Base-by-base conservation (phyloP, 2,888 invertebrate species). In the Campaea margaritaria region DNA sequence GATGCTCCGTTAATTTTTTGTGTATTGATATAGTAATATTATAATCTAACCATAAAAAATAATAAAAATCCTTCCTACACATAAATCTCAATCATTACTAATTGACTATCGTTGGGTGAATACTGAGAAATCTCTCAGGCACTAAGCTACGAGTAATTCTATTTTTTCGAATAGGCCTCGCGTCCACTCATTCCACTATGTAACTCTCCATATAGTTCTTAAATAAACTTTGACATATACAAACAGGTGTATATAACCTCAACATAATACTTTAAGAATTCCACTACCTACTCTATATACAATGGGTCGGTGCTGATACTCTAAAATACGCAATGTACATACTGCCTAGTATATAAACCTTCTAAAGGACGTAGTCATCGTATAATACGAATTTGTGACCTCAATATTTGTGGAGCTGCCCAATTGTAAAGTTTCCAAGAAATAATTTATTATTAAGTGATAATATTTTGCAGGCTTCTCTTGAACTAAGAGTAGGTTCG, bases 81-180 rank as follows among this genome's bases (percentile, higher is more conserved):
- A 87, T 85, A 87, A 88, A 88, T 87, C 87, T 91, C 89, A 84
- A 85, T 86, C 85, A 85, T 87, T 81, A 77, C 90, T 92, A 92
- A 91, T 90, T 92, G 91, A 92, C 91, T 92, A 92, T 92, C 91
- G 91, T 92, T 92, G 91, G 91, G 91, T 91, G 90, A 87, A 87
- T 82, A 85, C 87, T 86, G 91, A 86, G 89, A 86, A 83, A 68
- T 75, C 78, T 83, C 89, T 79, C 90, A 87, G 85, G 76, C 79
- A 86, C 87, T 89, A 87, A 82, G 74, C 83, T 88, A 87, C 67
- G 74, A 62, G 62, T 66, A 57, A 64, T 60, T 51, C 51, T 57
- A 82, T 84, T 83, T 79, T 69, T 77, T 75, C 77, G 71, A 79
- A 80, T 85, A 89, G 88, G 87, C 86, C 85, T 81, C 78, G 73